Conservation (phyloP, 2,113 vertebrate genomes). For the Progne subis region DNA sequence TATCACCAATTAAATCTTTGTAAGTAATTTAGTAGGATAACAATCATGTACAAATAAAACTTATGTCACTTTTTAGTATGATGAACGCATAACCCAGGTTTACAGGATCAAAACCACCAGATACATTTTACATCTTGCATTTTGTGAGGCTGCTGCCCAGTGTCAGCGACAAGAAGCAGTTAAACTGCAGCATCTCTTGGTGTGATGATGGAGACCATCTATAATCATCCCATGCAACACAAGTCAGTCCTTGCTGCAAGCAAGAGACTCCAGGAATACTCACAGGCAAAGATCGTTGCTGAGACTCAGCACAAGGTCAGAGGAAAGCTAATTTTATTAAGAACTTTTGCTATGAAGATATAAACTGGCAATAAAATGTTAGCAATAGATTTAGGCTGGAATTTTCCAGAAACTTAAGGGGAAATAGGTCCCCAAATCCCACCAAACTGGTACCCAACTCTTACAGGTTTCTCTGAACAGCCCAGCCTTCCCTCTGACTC, state of each 20-base stretch:
- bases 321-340: constrained; percentile 20
- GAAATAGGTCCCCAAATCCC: not conserved
- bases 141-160: not conserved
- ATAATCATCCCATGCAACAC: accelerated
- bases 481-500: not conserved
- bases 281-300: not conserved
- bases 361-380: constrained; percentile 12
- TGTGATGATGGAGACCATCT: not conserved
- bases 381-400: not conserved
- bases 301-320: not conserved
- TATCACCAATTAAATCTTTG: constrained; percentile 30
- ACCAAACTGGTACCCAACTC: not conserved
- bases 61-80: not conserved
- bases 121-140: not conserved
- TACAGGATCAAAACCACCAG: not conserved
- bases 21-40: not conserved
- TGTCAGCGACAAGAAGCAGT: not conserved
- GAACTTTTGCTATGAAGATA: not conserved
- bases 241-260: not conserved
- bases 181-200: not conserved
- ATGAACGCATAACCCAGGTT: not conserved
- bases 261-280: not conserved
- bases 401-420: not conserved
- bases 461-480: not conserved
- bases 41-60: not conserved